Conservation (phyloP, 2,113 vertebrate species). For the Progne subis region DNA sequence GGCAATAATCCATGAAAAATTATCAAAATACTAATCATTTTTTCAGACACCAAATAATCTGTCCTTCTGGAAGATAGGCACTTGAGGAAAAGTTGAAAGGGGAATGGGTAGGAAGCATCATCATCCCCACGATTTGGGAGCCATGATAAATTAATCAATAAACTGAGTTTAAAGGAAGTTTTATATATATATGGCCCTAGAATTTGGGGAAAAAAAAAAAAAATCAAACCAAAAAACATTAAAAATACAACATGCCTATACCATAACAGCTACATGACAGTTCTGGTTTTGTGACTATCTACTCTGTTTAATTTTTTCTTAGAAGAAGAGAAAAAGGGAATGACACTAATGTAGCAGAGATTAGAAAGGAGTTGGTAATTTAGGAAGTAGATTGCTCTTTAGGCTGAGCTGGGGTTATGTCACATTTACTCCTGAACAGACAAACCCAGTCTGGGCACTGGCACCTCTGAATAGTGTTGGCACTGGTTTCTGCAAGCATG, state of each 20-base stretch:
- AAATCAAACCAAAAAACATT: neutral
- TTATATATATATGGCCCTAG: neutral
- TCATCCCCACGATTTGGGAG: neutral
- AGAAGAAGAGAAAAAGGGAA: neutral
- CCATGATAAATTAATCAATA: neutral
- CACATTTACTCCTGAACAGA: neutral
- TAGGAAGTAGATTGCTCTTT: neutral
- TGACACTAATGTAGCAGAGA: neutral
- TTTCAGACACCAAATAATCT: neutral
- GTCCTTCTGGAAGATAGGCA: neutral
- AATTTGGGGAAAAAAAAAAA: neutral
- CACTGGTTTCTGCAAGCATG: neutral
- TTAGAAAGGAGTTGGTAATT: neutral
- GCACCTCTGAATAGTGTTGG: neutral
- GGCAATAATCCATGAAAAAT: neutral
- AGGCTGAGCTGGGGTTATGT: neutral
- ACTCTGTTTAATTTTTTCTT: neutral
- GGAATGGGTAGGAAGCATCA: neutral
- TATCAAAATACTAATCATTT: neutral
- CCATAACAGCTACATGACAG: neutral
- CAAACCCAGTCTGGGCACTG: neutral
- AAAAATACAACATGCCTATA: neutral
- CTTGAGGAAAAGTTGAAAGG: neutral
- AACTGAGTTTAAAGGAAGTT: neutral
- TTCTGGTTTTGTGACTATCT: neutral